phyloP scores from a whole-genome alignment of 2,888 invertebrate species.

The Drosophila mettleri region DNA sequence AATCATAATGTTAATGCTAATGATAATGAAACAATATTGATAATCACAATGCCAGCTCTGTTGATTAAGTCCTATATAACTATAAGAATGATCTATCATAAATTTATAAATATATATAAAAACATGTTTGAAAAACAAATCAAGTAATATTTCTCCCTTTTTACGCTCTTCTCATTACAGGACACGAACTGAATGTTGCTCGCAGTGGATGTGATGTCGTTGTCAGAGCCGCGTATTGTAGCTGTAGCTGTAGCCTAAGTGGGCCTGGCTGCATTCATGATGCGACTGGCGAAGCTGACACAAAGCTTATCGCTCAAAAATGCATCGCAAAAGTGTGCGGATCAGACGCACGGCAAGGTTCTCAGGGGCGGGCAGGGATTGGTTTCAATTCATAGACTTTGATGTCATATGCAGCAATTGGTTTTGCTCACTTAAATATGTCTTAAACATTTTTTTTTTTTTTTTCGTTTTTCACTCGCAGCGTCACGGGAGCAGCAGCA shows the following conservation, averaged over 20 bases:
- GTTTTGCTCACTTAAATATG: background rate
- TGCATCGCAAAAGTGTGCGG: constrained; percentile 75
- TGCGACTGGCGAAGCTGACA: constrained; percentile 83
- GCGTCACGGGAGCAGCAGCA: constrained; percentile 78
- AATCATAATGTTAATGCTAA: background rate
- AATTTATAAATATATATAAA: no score
- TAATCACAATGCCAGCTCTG: background rate
- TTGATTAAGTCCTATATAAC: no score
- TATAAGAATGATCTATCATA: no score
- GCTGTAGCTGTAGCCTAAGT: constrained; percentile 49
- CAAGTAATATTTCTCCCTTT: background rate
- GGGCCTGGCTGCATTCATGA: constrained; percentile 64
- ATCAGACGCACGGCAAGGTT: constrained; percentile 67
- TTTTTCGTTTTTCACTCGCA: constrained; percentile 31
- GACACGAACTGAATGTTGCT: constrained; percentile 6
- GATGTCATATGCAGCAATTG: background rate
- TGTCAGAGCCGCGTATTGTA: constrained; percentile 22
- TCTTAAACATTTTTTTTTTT: background rate
- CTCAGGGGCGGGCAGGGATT: background rate
- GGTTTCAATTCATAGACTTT: background rate
- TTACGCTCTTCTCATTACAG: constrained; percentile 30
- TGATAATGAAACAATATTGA: constrained; percentile 1
- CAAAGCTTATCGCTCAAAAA: constrained; percentile 82
- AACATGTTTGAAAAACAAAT: background rate
- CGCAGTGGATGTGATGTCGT: constrained; percentile 31